Evolutionary conservation across 1,140 invertebrate species (phyloP), one percentile per base, ranked within the genome.

Genomic region (Neodiprion pinetum): DNA sequence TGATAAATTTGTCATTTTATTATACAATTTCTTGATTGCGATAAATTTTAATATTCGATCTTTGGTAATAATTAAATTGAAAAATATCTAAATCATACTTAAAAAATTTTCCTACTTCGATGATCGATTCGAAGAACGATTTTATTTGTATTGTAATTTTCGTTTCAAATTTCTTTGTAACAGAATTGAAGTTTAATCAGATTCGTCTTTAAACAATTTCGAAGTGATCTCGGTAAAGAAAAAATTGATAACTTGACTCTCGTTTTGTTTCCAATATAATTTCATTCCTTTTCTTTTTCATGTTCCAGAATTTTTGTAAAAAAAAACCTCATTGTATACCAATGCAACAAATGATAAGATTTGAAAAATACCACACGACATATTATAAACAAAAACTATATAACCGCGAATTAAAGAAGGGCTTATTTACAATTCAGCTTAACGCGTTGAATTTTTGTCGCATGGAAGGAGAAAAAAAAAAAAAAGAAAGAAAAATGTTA

Each of bases 231-330:
- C 17, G 17, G 17, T 21, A 21, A 21, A 21, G 17, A 21, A 21
- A 21, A 21, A 21, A 21, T 21, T 21, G 17, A 21, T 1, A 21
- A 21, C 17, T 9, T 9, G 66, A 71, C 40, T 67, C n/a, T 7
- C 67, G 66, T 72, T 61, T 9, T 7, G 48, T 72, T 72, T 47
- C 66, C 11, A 21, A 71, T 53, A 21, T 21, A 21, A 21, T 21
- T 21, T 21, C 17, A 21, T 21, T 21, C 17, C 17, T 21, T 21
- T 0, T 28, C 7, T 12, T 21, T 67, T 47, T 9, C 21, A 7
- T 47, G 8, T 48, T 70, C 21, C 66, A 67, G 65, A 21, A 17
- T 28, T 8, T 47, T 21, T 23, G 21, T 40, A 67, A 67, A 73
- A 66, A 73, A 61, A 61, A 61, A 11, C n/a, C n/a, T 11, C 10